phyloP scores from a whole-genome alignment of 1,140 invertebrate genomes.

The Aphis craccivora region DNA sequence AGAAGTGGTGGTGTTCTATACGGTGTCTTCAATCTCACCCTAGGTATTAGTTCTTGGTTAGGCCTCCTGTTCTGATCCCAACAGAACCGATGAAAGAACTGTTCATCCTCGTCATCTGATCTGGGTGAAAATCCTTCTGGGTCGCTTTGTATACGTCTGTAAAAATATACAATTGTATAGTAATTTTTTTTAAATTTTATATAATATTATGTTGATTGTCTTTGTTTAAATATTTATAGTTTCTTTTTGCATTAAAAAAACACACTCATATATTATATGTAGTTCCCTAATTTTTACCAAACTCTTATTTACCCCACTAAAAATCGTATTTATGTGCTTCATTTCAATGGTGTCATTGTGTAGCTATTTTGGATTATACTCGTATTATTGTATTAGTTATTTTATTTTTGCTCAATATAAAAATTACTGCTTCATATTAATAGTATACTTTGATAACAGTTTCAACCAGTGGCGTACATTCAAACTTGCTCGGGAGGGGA shows the following conservation, averaged over 20 bases:
- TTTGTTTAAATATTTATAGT: neutral
- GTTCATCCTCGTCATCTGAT: slow-evolving; percentile 46
- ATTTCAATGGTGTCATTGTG: neutral
- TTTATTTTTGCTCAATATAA: neutral
- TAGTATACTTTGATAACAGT: neutral
- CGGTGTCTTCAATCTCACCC: slow-evolving; percentile 59
- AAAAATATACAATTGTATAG: neutral
- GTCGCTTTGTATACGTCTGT: slow-evolving; percentile 26
- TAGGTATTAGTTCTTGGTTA: slow-evolving; percentile 60
- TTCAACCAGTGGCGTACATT: no score
- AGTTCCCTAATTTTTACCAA: no score
- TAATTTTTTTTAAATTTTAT: neutral
- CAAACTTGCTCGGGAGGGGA: no score
- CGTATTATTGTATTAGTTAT: neutral
- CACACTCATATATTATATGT: neutral
- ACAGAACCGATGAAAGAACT: slow-evolving; percentile 51
- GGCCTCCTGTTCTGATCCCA: slow-evolving; percentile 44
- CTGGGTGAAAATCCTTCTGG: slow-evolving; percentile 19
- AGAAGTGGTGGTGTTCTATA: slow-evolving; percentile 49
- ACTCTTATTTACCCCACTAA: neutral
- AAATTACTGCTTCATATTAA: neutral
- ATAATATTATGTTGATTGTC: neutral
- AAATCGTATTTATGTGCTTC: neutral
- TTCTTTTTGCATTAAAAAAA: neutral
- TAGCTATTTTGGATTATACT: neutral